A percentile compares a stretch with the other conserved stretches of the same genome.
Conservation (phyloP, 2,113 vertebrate genomes). For the Gobiocypris rarus region DNA sequence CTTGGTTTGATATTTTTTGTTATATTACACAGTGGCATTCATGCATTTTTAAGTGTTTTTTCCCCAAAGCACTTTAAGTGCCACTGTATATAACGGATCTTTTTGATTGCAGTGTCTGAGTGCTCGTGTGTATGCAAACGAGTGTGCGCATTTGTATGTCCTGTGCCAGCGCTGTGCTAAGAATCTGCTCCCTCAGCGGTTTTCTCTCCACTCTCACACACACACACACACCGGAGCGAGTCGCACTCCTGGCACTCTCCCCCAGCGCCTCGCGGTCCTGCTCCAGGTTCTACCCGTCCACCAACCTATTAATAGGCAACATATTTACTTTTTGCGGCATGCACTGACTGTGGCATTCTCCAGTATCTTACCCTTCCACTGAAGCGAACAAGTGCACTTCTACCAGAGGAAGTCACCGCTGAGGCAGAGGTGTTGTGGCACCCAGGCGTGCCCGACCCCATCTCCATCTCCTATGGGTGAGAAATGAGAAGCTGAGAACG, state of each 20-base stretch:
- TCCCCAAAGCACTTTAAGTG: neutral
- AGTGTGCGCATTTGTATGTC: constrained; percentile 30
- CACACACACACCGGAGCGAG: constrained; percentile 11
- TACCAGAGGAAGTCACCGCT: constrained; percentile 66
- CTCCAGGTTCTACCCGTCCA: constrained; percentile 76
- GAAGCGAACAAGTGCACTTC: constrained; percentile 17
- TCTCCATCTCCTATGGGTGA: constrained; percentile 72
- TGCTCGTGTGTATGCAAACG: constrained; percentile 8
- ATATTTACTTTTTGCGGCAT: constrained; percentile 77
- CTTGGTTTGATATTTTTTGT: neutral
- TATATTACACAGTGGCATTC: neutral
- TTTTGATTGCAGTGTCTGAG: neutral
- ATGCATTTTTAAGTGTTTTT: neutral
- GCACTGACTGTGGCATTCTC: constrained; percentile 47
- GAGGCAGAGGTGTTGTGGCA: constrained; percentile 72
- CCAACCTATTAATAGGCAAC: constrained; percentile 79
- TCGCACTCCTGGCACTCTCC: constrained; percentile 62
- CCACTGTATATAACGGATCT: neutral
- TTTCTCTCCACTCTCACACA: constrained; percentile 53
- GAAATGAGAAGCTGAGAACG: constrained; percentile 66
- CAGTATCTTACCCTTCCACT: constrained; percentile 41
- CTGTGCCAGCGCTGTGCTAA: constrained; percentile 47
- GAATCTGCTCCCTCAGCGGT: constrained; percentile 78
- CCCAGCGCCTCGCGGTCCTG: constrained; percentile 65
- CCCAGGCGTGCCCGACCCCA: constrained; percentile 67